Evolutionary conservation across 2,113 vertebrate genomes (phyloP).

Genomic region (Cranoglanis bouderius): DNA sequence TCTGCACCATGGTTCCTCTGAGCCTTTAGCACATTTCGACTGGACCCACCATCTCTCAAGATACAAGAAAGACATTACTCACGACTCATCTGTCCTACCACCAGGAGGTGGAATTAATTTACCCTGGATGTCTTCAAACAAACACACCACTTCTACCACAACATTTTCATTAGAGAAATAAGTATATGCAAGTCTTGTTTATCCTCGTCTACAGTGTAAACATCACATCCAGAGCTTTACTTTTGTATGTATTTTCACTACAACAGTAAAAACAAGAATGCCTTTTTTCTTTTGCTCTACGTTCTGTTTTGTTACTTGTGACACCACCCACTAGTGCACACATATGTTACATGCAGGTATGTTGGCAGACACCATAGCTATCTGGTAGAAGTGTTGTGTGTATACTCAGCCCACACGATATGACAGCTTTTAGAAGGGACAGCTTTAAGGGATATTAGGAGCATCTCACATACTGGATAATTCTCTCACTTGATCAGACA

Average conservation of each 20-base stretch:
- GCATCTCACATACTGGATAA: neutral
- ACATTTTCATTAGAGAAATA: neutral
- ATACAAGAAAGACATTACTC: too few relatives aligned
- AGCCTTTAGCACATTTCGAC: too few relatives aligned
- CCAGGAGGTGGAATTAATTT: too few relatives aligned
- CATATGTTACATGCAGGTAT: neutral
- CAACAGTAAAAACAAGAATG: neutral
- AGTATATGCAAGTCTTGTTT: neutral
- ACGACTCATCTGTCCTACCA: too few relatives aligned
- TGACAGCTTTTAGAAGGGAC: neutral
- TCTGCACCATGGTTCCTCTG: too few relatives aligned
- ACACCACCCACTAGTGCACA: neutral
- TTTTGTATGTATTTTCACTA: neutral
- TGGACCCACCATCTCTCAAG: too few relatives aligned
- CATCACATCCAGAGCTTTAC: neutral
- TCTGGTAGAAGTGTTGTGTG: neutral
- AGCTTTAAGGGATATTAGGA: neutral
- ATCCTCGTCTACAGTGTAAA: neutral
- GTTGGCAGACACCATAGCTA: neutral
- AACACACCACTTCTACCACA: neutral
- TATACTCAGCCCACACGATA: neutral
- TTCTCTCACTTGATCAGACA: neutral
- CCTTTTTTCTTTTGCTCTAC: neutral
- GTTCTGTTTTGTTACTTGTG: neutral
- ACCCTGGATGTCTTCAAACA: too few relatives aligned